A percentile compares a stretch with the other conserved stretches of the same genome.
Conservation (phyloP, 2,113 vertebrate species). For the Macheiramphus alcinus region DNA sequence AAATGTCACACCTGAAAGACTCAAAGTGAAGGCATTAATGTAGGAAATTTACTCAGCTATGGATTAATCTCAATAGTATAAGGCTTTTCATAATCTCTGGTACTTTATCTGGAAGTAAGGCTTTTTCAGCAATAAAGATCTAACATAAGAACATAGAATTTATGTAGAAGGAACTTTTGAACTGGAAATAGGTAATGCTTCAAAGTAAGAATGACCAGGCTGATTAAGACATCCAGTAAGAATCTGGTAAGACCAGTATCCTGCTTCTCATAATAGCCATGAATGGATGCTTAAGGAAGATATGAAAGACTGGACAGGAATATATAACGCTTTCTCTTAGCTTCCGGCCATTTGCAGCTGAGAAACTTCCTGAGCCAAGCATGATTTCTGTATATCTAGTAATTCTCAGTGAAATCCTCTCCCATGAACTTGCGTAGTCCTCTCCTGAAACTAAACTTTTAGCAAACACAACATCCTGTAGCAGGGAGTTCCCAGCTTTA, state of each 20-base stretch:
- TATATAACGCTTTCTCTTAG: background rate
- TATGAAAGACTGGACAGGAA: background rate
- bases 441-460: background rate
- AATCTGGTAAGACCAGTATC: background rate
- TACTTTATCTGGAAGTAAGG: background rate
- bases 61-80: background rate
- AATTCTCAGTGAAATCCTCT: background rate
- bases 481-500: background rate
- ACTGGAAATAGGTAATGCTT: background rate
- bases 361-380: background rate
- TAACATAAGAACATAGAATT: background rate
- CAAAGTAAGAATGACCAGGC: background rate
- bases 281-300: background rate
- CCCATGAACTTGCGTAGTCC: background rate
- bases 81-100: background rate
- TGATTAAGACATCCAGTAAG: background rate
- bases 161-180: background rate
- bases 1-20: background rate
- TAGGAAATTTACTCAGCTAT: background rate
- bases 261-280: background rate
- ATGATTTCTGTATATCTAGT: background rate
- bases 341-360: background rate
- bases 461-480: background rate
- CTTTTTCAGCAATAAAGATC: background rate
- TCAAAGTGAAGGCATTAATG: background rate